phyloP scores from a whole-genome alignment of 2,113 vertebrate species.

The Calyptomena viridis region DNA sequence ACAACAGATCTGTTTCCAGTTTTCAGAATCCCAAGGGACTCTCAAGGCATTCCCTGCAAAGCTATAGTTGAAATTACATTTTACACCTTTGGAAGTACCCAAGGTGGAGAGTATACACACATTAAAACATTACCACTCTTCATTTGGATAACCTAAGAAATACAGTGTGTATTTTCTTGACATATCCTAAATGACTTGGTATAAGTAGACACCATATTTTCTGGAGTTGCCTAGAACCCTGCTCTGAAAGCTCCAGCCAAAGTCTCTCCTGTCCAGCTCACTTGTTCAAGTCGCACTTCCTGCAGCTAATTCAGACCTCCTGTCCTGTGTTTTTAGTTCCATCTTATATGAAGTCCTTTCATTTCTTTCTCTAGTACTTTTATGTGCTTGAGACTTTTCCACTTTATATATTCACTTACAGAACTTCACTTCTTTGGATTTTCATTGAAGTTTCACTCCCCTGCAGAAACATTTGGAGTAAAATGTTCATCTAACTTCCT shows the following conservation, averaged over 20 bases:
- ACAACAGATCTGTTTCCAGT: background rate
- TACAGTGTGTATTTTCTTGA: background rate
- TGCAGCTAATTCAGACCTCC: background rate
- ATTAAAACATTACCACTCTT: background rate
- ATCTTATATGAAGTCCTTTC: background rate
- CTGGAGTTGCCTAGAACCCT: background rate
- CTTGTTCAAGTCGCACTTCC: background rate
- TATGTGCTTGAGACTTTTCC: background rate
- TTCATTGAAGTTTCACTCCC: background rate
- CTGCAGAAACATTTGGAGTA: background rate
- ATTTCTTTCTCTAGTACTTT: background rate
- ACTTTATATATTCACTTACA: background rate
- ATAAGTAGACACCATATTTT: background rate
- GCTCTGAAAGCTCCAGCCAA: background rate
- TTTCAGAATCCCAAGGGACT: background rate
- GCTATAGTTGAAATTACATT: background rate
- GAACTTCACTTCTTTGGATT: background rate
- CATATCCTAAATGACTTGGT: background rate
- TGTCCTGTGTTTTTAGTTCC: background rate
- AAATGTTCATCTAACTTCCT: background rate
- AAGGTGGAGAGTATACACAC: background rate
- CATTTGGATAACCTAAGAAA: background rate
- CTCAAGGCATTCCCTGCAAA: background rate
- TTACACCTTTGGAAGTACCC: background rate
- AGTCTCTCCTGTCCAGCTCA: background rate